Conservation (phyloP, 2,113 vertebrate genomes). For the Gymnorhina tibicen region DNA sequence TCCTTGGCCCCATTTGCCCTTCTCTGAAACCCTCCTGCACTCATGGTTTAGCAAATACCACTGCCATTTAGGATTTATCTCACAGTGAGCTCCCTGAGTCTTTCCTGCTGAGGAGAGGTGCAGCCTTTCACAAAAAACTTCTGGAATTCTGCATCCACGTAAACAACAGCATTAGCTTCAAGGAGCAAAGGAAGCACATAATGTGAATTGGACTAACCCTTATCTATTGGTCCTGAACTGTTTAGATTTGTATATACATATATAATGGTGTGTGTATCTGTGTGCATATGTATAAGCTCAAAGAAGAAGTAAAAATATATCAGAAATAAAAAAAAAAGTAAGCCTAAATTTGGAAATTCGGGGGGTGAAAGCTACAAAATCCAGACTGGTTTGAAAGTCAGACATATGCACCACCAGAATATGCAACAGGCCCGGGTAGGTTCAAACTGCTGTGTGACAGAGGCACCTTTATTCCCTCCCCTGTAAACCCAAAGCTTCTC, state of each 20-base stretch:
- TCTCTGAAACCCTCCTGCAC: background rate
- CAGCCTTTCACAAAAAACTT: background rate
- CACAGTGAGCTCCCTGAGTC: rapidly evolving
- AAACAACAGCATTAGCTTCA: no score
- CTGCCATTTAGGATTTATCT: background rate
- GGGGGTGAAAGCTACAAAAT: background rate
- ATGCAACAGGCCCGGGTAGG: rapidly evolving
- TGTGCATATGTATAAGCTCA: background rate
- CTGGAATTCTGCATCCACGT: background rate
- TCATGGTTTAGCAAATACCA: background rate
- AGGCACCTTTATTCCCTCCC: background rate
- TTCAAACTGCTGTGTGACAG: rapidly evolving
- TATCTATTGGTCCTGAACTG: no score
- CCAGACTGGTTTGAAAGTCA: background rate
- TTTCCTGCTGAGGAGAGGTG: background rate
- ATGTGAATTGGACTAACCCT: background rate
- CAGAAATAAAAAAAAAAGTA: background rate
- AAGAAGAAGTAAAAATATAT: background rate
- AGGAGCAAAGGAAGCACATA: background rate
- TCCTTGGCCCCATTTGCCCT: background rate
- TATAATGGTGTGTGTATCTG: background rate
- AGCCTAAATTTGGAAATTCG: background rate
- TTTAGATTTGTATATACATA: background rate
- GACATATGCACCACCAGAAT: background rate
- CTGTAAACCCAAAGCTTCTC: background rate